Evolutionary conservation across 35 echinoderm and acorn worm genomes (phyloP), one percentile per base, ranked within the genome.

Genomic region (Ophioderma brevispina): DNA sequence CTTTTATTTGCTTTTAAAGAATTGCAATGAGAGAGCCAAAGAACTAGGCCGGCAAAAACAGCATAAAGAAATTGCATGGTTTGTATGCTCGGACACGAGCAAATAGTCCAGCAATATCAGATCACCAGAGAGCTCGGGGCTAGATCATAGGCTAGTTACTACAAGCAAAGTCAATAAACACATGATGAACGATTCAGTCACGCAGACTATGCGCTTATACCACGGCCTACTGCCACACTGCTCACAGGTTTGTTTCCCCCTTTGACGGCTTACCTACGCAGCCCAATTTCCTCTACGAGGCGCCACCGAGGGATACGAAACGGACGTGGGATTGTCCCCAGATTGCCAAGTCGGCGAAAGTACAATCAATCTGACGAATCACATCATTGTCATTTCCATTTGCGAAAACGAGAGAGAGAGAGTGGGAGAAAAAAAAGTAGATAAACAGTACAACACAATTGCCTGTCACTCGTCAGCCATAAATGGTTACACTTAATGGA

Each of bases 121-220:
- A 70, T 70, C 59, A 70, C 59, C 59, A 70, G 59, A 3, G 28
- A 70, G 59, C 59, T 70, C n/a, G 59, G 59, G 59, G 59, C 59
- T 25, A 70, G 59, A 70, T 70, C 59, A 70, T 18, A 70, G 28
- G 59, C 59, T 70, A 70, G 59, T 70, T 25, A 70, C 59, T 70
- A 70, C 59, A 70, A 30, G 59, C n/a, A 70, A 70, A 70, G 59
- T 70, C 59, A 70, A 70, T 70, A 70, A 70, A 70, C 59, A 70
- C 59, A 70, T 70, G 28, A 70, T 70, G 59, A 70, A 70, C 28
- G 59, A 30, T 70, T 18, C 59, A 70, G 28, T 18, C 59, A 70
- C 15, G 59, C 15, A 70, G 59, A 70, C 59, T 25, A 15, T 30
- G n/a, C 2, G 59, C 59, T 18, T 70, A 70, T 70, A 46, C 41